Percentiles rank a stretch among this genome's conserved stretches.
These are phyloP conservation scores for Pardalotus punctatus DNA, from an alignment of 2,113 vertebrate genomes.

Conservation along the genomic window DNA sequence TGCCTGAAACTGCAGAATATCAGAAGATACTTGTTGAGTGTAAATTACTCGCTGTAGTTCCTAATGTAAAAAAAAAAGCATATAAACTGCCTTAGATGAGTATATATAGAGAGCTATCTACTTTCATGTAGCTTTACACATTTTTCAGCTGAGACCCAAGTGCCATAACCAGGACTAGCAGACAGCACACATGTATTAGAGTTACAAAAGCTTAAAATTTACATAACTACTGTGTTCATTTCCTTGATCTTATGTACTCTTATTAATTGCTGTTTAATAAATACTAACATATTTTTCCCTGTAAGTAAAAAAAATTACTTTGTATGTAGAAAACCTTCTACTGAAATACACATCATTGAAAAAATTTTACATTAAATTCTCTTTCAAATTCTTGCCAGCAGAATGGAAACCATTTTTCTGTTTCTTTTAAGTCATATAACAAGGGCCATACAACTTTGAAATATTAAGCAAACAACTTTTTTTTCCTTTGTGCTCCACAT, in stretches of 20 bases:
- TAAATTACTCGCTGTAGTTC: neutral
- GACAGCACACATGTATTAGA: neutral
- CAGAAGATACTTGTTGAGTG: neutral
- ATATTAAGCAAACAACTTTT: neutral
- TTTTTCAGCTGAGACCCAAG: neutral
- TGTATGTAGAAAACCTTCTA: neutral
- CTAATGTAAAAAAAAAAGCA: neutral
- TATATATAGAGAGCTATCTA: neutral
- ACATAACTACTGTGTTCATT: neutral
- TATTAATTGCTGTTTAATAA: neutral
- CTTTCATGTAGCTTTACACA: neutral
- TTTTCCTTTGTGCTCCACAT: rapidly evolving
- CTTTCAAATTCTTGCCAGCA: neutral
- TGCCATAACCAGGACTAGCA: neutral
- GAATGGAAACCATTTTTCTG: neutral
- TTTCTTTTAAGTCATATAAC: neutral
- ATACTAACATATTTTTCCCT: neutral
- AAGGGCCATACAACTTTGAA: neutral
- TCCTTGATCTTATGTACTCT: neutral
- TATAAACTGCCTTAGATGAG: neutral
- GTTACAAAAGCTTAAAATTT: neutral
- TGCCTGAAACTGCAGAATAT: neutral
- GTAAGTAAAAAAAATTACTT: neutral
- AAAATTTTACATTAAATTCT: neutral
- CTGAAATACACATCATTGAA: neutral